These are phyloP conservation scores for Chlorops oryzae DNA, from an alignment of 1,140 invertebrate species.

Conservation along the genomic window DNA sequence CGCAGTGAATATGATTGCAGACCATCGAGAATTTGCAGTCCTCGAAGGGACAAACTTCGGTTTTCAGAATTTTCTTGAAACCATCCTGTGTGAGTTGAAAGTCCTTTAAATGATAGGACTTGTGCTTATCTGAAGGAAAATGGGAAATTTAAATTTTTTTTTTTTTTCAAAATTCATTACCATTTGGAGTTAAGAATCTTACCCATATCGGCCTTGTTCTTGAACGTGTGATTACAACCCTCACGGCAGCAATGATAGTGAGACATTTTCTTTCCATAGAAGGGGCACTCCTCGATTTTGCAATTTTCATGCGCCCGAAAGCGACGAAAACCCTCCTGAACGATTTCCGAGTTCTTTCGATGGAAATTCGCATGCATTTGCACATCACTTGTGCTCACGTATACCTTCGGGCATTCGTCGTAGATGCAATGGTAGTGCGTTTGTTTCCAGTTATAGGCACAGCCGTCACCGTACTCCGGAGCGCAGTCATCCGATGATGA, in stretches of 20 bases:
- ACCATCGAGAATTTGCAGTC: conserved; percentile 85
- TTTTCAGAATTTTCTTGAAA: conserved; percentile 99
- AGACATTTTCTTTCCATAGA: conserved; percentile 91
- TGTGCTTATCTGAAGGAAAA: conserved; percentile 83
- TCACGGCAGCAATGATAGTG: conserved; percentile 93
- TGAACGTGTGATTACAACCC: conserved; percentile 92
- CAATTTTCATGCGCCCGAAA: conserved; percentile 46
- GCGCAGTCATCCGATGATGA: conserved; percentile 88
- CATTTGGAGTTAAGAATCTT: conserved; percentile 51
- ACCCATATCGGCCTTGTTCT: conserved; percentile 99
- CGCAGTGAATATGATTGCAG: conserved; percentile 98
- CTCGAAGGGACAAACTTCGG: conserved; percentile 85
- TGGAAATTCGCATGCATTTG: conserved; percentile 99
- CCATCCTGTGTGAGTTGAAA: conserved; percentile 91
- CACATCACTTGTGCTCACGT: conserved; percentile 97
- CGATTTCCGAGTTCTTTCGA: conserved; percentile 93
- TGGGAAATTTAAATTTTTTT: neutral
- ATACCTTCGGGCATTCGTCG: conserved; percentile 93
- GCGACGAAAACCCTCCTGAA: conserved; percentile 73
- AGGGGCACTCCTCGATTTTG: conserved; percentile 67
- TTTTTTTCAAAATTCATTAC: too few species aligned
- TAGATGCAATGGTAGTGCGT: conserved; percentile 98
- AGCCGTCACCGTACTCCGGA: conserved; percentile 60
- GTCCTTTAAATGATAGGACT: conserved; percentile 97
- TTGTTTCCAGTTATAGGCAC: conserved; percentile 92